Percentiles rank a stretch among this genome's conserved stretches.
Conservation (phyloP, 2,113 vertebrate species). For the Pardalotus punctatus region DNA sequence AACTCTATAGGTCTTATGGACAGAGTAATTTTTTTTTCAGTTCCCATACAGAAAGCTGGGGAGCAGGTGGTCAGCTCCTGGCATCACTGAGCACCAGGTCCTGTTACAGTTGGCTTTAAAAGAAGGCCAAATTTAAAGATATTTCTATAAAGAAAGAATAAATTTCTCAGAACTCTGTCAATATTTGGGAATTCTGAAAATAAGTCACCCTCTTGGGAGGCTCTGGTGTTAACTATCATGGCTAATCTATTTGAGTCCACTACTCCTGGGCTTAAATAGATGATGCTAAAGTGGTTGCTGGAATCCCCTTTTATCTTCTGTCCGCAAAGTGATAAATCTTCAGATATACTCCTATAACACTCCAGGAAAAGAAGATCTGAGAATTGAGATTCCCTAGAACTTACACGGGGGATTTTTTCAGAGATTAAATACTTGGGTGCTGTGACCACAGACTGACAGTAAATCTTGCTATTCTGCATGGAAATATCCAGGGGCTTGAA, state of each 20-base stretch:
- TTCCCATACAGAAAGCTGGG: not conserved
- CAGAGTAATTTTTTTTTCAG: not conserved
- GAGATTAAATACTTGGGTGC: not conserved
- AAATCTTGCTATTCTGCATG: not conserved
- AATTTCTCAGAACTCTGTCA: not conserved
- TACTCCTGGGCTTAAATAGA: not conserved
- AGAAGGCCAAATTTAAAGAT: not conserved
- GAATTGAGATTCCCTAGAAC: not conserved
- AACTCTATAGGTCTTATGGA: not conserved
- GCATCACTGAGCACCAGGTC: not conserved
- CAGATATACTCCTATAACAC: not conserved
- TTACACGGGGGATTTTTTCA: not conserved
- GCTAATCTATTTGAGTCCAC: not conserved
- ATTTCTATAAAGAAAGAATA: not conserved
- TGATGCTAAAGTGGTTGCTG: not conserved
- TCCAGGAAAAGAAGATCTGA: not conserved
- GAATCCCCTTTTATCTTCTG: conserved; percentile 11
- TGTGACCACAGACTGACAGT: not conserved
- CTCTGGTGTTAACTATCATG: not conserved
- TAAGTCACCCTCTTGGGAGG: not conserved
- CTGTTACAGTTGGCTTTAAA: not conserved
- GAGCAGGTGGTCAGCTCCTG: not conserved
- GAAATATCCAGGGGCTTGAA: not conserved
- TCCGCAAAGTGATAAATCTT: not conserved
- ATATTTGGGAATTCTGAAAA: not conserved